Evolutionary conservation across 2,888 invertebrate genomes (phyloP).

Genomic region (Hartigia nigra): DNA sequence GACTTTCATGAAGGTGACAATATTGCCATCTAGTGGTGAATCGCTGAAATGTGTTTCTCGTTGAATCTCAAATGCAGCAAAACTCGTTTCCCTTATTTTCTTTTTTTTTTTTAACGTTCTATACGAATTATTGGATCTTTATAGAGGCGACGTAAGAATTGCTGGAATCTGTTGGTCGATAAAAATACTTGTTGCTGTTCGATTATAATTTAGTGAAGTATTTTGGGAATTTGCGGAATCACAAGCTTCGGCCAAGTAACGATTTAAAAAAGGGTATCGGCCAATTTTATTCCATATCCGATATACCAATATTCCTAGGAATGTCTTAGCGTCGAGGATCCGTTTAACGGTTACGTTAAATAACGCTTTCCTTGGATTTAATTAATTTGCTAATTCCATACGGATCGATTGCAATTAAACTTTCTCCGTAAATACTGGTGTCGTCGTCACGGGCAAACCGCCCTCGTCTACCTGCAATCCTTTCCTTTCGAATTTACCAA

Average conservation of each 20-base stretch:
- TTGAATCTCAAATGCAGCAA: neutral
- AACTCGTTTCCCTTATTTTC: neutral
- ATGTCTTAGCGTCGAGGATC: neutral
- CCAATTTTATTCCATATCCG: no score
- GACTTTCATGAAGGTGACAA: neutral
- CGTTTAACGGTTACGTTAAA: neutral
- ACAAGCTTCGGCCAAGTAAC: neutral
- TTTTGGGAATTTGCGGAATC: neutral
- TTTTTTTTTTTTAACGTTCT: neutral
- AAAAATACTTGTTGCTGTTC: neutral
- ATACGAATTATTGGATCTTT: neutral
- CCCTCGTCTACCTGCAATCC: neutral
- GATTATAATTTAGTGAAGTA: neutral
- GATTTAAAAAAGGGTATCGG: neutral
- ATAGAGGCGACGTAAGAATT: neutral
- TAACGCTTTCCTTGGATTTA: constrained; percentile 23
- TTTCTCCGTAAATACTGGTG: neutral
- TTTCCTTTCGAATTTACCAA: neutral
- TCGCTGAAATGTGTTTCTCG: neutral
- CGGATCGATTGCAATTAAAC: neutral
- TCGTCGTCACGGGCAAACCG: neutral
- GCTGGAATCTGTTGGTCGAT: neutral
- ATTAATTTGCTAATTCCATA: constrained; percentile 22
- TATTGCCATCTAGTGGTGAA: neutral
- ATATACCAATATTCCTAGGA: neutral